A percentile compares a stretch with the other conserved stretches of the same genome.
Conservation (phyloP, 2,113 vertebrate genomes). For the Actenoides hombroni region DNA sequence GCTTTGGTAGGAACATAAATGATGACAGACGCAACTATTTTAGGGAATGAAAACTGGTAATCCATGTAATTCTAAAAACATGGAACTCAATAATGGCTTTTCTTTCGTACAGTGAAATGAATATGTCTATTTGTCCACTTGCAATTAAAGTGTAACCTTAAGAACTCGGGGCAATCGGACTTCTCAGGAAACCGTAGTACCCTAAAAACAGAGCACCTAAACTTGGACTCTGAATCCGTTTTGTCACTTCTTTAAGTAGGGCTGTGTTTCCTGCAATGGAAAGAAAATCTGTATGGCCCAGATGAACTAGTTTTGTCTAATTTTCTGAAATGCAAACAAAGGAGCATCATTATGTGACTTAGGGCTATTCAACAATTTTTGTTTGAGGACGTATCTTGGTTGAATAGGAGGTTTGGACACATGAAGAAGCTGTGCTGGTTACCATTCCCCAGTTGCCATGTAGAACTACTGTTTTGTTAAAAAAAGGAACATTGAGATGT, state of each 20-base stretch:
- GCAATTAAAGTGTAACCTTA: not conserved
- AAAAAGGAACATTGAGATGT: not conserved
- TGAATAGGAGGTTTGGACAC: not conserved
- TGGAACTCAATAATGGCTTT: not conserved
- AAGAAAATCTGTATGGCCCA: not conserved
- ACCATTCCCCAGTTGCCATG: not conserved
- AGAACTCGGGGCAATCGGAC: not conserved
- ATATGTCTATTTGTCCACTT: not conserved
- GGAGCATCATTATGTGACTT: not conserved
- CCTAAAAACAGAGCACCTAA: not conserved
- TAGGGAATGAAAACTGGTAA: constrained; percentile 39
- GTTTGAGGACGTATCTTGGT: not conserved
- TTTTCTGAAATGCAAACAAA: not conserved
- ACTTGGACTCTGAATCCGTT: not conserved
- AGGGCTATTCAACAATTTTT: not conserved
- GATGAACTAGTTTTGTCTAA: not conserved
- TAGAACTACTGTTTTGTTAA: not conserved
- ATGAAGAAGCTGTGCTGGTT: not conserved
- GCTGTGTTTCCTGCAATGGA: not conserved
- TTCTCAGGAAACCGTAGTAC: not conserved
- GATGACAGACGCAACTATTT: constrained; percentile 49
- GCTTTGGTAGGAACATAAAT: constrained; percentile 36
- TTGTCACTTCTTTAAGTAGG: not conserved
- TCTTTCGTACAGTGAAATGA: not conserved
- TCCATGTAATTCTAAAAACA: constrained; percentile 31